Conservation (phyloP, 2,797 vertebrate genomes). For the Bufotes viridis region DNA sequence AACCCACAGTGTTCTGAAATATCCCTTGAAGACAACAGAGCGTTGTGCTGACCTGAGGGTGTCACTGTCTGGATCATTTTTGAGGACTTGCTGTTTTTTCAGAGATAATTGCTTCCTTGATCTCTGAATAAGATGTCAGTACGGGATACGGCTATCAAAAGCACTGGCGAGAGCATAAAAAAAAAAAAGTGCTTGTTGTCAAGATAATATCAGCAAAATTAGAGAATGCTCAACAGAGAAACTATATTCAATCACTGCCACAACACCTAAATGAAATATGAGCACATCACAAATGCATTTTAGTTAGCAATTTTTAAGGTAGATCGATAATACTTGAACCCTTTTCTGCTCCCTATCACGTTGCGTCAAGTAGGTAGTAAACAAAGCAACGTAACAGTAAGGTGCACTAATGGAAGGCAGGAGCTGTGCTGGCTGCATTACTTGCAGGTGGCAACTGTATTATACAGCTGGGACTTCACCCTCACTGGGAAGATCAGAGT, state of each 20-base stretch:
- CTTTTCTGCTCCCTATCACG: no score
- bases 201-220: slow-evolving; percentile 34
- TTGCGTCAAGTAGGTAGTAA: no score
- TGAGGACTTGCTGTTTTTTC: slow-evolving; percentile 36
- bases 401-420: no score
- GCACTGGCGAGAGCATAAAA: slow-evolving; percentile 23
- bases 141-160: slow-evolving; percentile 40
- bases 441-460: no score
- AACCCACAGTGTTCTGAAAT: slow-evolving; percentile 43
- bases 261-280: neutral
- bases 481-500: no score
- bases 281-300: no score
- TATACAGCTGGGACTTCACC: no score
- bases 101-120: slow-evolving; percentile 59
- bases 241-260: neutral
- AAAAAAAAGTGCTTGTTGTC: slow-evolving; percentile 3
- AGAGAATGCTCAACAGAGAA: slow-evolving; percentile 32
- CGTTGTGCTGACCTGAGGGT: slow-evolving; percentile 45
- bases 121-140: slow-evolving; percentile 57
- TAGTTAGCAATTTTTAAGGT: no score
- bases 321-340: no score
- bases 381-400: no score
- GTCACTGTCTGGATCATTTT: slow-evolving; percentile 49
- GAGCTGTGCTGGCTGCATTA: no score
- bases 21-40: slow-evolving; percentile 35